Evolutionary conservation across 2,113 vertebrate species (phyloP), one percentile per base, ranked within the genome.

Genomic region (Mystacornis crossleyi): DNA sequence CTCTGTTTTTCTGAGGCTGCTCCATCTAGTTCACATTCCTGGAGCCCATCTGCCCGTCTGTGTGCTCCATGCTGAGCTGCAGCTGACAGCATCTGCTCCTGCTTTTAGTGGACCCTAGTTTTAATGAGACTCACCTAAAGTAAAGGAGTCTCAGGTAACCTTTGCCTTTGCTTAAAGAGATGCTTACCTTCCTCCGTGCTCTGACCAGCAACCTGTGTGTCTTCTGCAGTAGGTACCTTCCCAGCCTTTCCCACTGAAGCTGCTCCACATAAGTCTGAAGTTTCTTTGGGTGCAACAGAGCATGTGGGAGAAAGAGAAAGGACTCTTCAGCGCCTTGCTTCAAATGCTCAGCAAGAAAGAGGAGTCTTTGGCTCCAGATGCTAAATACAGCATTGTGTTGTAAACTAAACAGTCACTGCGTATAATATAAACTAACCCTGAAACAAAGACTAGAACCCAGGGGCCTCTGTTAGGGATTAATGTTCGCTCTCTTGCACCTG

Each of bases 351-450:
- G 38, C 4, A 10, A 50, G 45, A 29, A 70, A 48, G 28, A 45
- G 18, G 11, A 36, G 17, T 79, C 36, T 33, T 90, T 42, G 53
- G 12, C 62, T 86, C 34, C 51, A 47, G 54, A 58, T 50, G 14
- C 45, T 65, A 88, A 82, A 81, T 53, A 47, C 18, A 42, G 50
- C 29, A 38, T 70, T 93, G 17, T 86, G 45, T 73, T 86, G 26
- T 86, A 96, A 94, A 70, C 28, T 93, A 77, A 94, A 82, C 75
- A 93, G 60, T 77, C 50, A 13, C 34, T 58, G 60, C 0, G 0
- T 95, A 4, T 81, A 86, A 92, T 61, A 62, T 95, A 92, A 96
- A 94, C 92, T 72, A 82, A 86, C 31, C 18, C 91, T 86, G 79
- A 65, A 92, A 78, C 47, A 93, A 70, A 78, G 80, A 25, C 75